These are phyloP conservation scores for Theristicus caerulescens DNA, from an alignment of 2,113 vertebrate genomes.

Conservation along the genomic window DNA sequence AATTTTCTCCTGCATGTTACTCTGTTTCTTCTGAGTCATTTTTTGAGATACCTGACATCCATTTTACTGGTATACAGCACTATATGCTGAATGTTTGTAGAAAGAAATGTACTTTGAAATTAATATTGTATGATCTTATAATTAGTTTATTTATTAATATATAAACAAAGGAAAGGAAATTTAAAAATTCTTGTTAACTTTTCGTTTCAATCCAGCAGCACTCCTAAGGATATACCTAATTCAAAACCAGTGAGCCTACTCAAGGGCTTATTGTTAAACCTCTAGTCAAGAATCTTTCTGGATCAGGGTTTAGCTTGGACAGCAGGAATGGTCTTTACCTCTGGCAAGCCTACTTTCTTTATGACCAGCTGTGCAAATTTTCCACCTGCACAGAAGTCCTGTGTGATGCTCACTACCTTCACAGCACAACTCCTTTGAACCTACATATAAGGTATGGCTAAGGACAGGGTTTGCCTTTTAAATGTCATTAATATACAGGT, in stretches of 20 bases:
- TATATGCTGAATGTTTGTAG: neutral
- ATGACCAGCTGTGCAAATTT: neutral
- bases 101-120: neutral
- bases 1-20: fast-evolving
- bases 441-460: neutral
- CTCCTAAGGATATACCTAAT: neutral
- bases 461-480: neutral
- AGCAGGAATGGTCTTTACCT: neutral
- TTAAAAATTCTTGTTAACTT: neutral
- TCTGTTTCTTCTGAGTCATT: neutral
- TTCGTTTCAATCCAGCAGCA: neutral
- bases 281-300: neutral
- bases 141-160: neutral
- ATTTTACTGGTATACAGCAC: neutral
- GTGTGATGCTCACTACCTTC: neutral
- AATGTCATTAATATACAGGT: neutral
- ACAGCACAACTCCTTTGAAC: neutral
- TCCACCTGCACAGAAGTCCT: neutral
- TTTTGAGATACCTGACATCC: neutral
- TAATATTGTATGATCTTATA: neutral
- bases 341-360: neutral
- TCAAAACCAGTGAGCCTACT: neutral
- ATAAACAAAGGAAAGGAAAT: neutral
- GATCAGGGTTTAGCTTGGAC: neutral
- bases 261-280: neutral